These are phyloP conservation scores for Noctilio leporinus DNA, from an alignment of 2,113 vertebrate genomes.

Conservation along the genomic window DNA sequence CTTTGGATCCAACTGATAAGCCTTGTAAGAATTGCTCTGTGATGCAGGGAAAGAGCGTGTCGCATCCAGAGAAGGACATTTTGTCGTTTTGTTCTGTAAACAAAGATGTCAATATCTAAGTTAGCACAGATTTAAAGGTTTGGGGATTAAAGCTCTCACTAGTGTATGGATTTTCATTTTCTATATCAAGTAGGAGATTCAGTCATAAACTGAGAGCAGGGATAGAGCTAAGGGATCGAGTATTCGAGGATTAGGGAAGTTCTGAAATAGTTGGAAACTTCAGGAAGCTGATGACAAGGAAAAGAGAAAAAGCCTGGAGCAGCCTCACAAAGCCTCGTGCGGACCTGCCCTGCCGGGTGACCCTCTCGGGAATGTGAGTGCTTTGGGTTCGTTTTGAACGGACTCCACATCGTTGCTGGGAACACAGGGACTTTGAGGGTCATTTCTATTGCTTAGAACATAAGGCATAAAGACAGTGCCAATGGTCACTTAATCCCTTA, in stretches of 20 bases:
- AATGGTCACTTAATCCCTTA: slow-evolving; percentile 54
- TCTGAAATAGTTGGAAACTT: background rate
- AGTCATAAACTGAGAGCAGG: background rate
- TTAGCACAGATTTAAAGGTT: background rate
- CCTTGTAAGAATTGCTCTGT: background rate
- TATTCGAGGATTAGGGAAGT: background rate
- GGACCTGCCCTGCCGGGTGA: background rate
- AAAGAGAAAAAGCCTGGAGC: too few relatives aligned
- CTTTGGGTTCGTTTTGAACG: background rate
- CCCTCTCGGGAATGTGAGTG: background rate
- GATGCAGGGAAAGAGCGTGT: background rate
- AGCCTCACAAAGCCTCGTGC: background rate
- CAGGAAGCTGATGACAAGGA: background rate
- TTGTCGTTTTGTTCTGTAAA: background rate
- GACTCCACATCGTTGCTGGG: background rate
- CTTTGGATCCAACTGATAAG: background rate
- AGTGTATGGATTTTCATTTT: background rate
- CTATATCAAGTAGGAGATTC: background rate
- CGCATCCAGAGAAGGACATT: background rate
- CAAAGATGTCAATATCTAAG: background rate
- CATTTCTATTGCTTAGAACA: slow-evolving; percentile 55
- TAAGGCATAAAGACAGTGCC: slow-evolving; percentile 61
- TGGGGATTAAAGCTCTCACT: background rate
- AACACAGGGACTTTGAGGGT: slow-evolving; percentile 17
- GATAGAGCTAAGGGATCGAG: background rate